phyloP scores from a whole-genome alignment of 1,140 invertebrate genomes.

The Brachionus manjavacas region DNA sequence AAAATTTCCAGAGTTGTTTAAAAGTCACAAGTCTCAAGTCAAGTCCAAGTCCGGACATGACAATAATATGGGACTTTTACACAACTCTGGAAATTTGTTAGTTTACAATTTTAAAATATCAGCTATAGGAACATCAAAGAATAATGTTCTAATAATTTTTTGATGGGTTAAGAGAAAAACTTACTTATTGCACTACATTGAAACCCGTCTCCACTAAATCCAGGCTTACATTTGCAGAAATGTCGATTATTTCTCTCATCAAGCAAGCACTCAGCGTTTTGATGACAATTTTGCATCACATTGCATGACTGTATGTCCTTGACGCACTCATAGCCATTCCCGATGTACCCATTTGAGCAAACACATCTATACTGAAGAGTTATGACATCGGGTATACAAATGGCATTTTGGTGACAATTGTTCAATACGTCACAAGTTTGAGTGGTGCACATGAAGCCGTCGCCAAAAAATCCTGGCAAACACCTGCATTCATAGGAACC shows the following conservation, averaged over 20 bases:
- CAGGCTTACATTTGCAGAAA: constrained; percentile 41
- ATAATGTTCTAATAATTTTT: too few relatives aligned
- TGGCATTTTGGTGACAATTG: constrained; percentile 10
- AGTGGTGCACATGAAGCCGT: constrained; percentile 27
- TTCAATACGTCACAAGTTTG: constrained; percentile 17
- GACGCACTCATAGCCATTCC: constrained; percentile 30
- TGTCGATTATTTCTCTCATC: constrained; percentile 22
- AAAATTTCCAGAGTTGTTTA: too few relatives aligned
- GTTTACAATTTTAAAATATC: too few relatives aligned
- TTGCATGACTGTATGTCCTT: constrained; percentile 31
- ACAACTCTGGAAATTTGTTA: too few relatives aligned
- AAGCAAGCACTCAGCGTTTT: constrained; percentile 26
- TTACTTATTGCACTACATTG: constrained; percentile 32
- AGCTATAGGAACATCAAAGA: too few relatives aligned
- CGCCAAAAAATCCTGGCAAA: constrained; percentile 34
- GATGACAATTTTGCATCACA: constrained; percentile 30
- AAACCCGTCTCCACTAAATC: constrained; percentile 38
- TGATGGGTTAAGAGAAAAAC: not conserved
- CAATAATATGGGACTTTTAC: too few relatives aligned
- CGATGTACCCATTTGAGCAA: constrained; percentile 30
- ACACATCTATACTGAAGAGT: constrained; percentile 22
- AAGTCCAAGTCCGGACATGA: too few relatives aligned
- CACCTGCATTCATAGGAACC: constrained; percentile 31
- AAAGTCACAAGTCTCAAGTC: too few relatives aligned
- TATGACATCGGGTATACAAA: not conserved